A percentile compares a stretch with the other conserved stretches of the same genome.
phyloP scores from a whole-genome alignment of 2,797 vertebrate species.

The Syncerus caffer region DNA sequence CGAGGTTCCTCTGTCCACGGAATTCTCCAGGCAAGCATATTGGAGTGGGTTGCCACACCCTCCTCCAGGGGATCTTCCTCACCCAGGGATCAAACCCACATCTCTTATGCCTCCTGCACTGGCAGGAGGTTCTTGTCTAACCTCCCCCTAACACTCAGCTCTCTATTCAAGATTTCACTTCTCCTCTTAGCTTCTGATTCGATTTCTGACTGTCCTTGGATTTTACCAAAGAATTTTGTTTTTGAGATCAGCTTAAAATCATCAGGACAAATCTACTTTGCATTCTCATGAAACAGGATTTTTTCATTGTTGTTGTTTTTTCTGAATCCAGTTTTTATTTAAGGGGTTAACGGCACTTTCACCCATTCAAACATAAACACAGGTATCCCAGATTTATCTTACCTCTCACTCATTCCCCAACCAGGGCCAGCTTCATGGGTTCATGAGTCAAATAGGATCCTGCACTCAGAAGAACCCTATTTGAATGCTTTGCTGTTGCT shows the following conservation, averaged over 20 bases:
- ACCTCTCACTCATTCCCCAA: background rate
- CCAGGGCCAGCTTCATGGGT: background rate
- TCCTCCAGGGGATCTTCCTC: background rate
- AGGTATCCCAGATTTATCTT: background rate
- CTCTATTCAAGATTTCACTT: background rate
- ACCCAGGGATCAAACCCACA: background rate
- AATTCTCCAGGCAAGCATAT: background rate
- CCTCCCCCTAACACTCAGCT: background rate
- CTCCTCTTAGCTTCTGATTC: background rate
- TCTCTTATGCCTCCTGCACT: background rate
- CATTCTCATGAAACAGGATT: background rate
- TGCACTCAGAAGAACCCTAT: background rate
- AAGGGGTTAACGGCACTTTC: background rate
- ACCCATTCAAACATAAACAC: background rate
- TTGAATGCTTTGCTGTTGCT: background rate
- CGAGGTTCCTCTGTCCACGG: background rate
- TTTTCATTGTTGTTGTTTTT: background rate
- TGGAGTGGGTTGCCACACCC: background rate
- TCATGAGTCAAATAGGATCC: accelerated
- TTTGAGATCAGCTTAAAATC: background rate
- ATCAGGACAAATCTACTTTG: background rate
- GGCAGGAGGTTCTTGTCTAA: background rate
- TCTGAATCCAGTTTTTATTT: background rate
- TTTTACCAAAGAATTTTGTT: background rate
- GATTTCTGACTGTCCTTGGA: background rate